These are phyloP conservation scores for Mimumesa dahlbomi DNA, from an alignment of 2,888 invertebrate species.

Conservation along the genomic window DNA sequence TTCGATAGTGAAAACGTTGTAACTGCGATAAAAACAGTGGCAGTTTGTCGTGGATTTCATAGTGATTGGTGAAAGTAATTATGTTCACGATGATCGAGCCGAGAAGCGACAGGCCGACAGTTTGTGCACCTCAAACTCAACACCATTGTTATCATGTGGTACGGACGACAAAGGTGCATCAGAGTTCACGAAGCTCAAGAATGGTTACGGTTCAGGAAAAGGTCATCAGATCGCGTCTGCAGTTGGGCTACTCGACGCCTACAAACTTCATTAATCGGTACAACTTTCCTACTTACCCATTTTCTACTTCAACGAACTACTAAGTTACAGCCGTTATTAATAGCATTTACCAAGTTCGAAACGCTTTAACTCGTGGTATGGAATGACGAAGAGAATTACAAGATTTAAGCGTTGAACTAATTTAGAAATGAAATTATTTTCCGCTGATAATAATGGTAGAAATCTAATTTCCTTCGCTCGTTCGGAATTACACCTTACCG, in stretches of 20 bases:
- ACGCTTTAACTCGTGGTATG: too few relatives aligned
- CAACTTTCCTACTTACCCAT: slow-evolving; percentile 16
- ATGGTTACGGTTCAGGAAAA: slow-evolving; percentile 79
- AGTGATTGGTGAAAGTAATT: slow-evolving; percentile 44
- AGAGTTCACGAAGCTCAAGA: slow-evolving; percentile 73
- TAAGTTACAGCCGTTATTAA: too few relatives aligned
- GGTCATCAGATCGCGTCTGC: slow-evolving; percentile 78
- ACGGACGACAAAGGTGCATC: slow-evolving; percentile 77
- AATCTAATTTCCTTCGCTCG: too few relatives aligned
- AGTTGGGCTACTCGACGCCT: slow-evolving; percentile 79
- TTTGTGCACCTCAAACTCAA: slow-evolving; percentile 61
- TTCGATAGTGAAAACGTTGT: slow-evolving; percentile 25
- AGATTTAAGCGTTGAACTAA: too few relatives aligned
- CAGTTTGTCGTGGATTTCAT: slow-evolving; percentile 12
- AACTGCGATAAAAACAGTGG: neutral
- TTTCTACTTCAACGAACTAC: neutral
- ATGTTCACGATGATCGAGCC: slow-evolving; percentile 77
- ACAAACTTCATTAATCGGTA: slow-evolving; percentile 79
- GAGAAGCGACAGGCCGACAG: slow-evolving; percentile 66
- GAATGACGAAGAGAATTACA: too few relatives aligned
- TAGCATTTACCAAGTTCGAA: too few relatives aligned
- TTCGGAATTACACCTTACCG: too few relatives aligned
- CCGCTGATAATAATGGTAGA: too few relatives aligned
- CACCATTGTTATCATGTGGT: slow-evolving; percentile 76
- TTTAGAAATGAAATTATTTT: too few relatives aligned